These are phyloP conservation scores for Melanitta fusca DNA, from an alignment of 2,797 vertebrate genomes.

Conservation along the genomic window DNA sequence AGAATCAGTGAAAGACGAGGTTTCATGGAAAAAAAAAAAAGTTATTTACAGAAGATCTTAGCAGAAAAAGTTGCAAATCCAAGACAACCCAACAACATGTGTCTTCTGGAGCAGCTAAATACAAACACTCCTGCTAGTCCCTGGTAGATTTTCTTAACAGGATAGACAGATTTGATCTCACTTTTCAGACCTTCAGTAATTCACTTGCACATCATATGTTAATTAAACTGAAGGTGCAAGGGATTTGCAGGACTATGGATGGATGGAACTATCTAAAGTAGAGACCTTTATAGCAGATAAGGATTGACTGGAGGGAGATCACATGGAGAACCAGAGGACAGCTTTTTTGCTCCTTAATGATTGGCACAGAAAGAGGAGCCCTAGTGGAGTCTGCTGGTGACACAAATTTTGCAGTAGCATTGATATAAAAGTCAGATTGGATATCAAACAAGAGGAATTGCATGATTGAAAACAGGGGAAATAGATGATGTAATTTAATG, in stretches of 20 bases:
- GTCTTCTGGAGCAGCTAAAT: not conserved
- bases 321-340: not conserved
- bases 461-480: not conserved
- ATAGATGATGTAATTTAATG: too few relatives aligned
- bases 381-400: not conserved
- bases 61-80: not conserved
- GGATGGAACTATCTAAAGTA: not conserved
- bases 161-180: not conserved
- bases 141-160: not conserved
- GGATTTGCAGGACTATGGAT: not conserved
- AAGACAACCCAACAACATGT: not conserved
- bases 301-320: not conserved
- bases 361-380: not conserved
- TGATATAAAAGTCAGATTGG: not conserved
- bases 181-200: not conserved
- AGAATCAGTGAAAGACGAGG: not conserved
- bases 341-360: not conserved
- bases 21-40: not conserved
- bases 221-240: not conserved
- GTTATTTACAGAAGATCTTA: not conserved
- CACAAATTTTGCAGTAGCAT: accelerated
- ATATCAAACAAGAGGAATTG: not conserved
- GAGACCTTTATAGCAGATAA: not conserved
- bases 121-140: not conserved
- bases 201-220: not conserved